Conservation (phyloP, 2,888 invertebrate species). For the Drosophila stalkeri region DNA sequence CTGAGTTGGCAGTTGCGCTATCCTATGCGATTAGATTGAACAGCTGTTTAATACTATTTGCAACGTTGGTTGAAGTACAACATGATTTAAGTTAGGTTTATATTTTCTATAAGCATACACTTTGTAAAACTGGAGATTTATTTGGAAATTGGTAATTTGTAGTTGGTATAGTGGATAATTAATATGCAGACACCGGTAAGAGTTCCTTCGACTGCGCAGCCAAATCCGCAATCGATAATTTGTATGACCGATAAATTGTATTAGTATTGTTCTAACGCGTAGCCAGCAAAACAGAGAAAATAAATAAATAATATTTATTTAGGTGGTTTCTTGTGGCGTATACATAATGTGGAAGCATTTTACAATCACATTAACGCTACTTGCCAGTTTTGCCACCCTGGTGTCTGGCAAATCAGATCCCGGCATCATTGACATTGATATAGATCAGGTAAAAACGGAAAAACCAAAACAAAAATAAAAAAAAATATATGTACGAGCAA, state of each 20-base stretch:
- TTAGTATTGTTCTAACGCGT: slow-evolving; percentile 60
- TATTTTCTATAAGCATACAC: background rate
- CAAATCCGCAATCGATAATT: slow-evolving; percentile 42
- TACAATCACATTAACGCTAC: slow-evolving; percentile 48
- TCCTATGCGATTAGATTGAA: background rate
- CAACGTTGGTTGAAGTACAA: background rate
- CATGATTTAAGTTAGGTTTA: background rate
- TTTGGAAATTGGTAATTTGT: background rate
- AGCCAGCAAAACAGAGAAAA: slow-evolving; percentile 44
- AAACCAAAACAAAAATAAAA: slow-evolving; percentile 29
- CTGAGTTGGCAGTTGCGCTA: background rate
- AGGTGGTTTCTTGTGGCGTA: slow-evolving; percentile 33
- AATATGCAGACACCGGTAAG: slow-evolving; percentile 29
- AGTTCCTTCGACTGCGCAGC: slow-evolving; percentile 18
- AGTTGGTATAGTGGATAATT: too few relatives aligned
- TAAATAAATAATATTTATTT: slow-evolving; percentile 59
- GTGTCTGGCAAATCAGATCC: slow-evolving; percentile 60
- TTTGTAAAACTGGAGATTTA: background rate
- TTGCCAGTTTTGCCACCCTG: slow-evolving; percentile 24
- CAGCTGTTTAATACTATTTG: slow-evolving; percentile 24
- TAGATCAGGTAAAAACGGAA: slow-evolving; percentile 53
- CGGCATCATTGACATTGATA: slow-evolving; percentile 53
- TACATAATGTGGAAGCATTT: slow-evolving; percentile 46
- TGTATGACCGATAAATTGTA: slow-evolving; percentile 30
- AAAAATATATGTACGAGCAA: background rate